Percentiles rank a stretch among this genome's conserved stretches.
These are phyloP conservation scores for Pteria penguin DNA, from an alignment of 2,888 invertebrate genomes.

Conservation along the genomic window DNA sequence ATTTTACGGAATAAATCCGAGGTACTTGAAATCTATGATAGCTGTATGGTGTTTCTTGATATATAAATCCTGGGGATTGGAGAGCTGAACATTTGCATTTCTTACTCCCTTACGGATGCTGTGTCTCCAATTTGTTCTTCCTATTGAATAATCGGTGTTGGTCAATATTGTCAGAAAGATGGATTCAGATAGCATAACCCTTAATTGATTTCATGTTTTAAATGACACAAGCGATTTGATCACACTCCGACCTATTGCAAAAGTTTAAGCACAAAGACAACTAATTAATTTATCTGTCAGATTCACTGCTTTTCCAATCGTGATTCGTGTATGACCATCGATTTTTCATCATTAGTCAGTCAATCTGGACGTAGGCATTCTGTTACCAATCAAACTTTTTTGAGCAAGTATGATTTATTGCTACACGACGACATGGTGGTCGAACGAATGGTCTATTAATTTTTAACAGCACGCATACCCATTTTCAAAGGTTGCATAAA, in stretches of 20 bases:
- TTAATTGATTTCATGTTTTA: background rate
- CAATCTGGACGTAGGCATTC: background rate
- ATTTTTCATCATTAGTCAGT: background rate
- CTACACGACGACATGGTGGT: background rate
- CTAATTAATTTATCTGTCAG: background rate
- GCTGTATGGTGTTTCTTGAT: too few species aligned
- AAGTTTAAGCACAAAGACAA: background rate
- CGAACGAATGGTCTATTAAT: too few species aligned
- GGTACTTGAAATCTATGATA: too few species aligned
- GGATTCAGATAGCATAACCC: background rate
- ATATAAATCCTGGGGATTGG: too few species aligned
- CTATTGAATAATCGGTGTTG: background rate
- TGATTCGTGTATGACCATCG: background rate
- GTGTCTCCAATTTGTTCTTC: too few species aligned
- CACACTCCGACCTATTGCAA: background rate
- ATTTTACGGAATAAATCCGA: too few species aligned
- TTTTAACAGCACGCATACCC: too few species aligned
- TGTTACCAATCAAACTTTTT: background rate
- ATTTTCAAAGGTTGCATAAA: too few species aligned
- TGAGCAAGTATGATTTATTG: background rate
- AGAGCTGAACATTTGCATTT: too few species aligned
- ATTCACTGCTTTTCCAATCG: background rate
- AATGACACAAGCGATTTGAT: background rate
- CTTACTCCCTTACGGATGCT: too few species aligned
- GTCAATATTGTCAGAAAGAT: background rate